Evolutionary conservation across 2,888 invertebrate genomes (phyloP).

Genomic region (Silvanus unidentatus): DNA sequence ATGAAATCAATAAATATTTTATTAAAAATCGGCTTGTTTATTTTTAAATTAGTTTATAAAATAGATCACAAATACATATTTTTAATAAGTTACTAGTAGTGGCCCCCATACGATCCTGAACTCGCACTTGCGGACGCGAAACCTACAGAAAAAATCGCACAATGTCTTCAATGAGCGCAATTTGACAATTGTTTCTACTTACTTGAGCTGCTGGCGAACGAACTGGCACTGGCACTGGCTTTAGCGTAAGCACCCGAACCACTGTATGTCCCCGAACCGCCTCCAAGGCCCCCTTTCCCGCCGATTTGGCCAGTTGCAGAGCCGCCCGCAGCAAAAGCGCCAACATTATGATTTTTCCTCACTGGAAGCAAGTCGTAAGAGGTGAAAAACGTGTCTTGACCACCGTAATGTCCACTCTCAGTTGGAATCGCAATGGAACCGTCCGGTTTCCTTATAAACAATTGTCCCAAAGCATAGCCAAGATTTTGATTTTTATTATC

Average conservation of each 20-base stretch:
- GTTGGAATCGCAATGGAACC: slow-evolving; percentile 1
- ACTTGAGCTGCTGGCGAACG: slow-evolving; percentile 10
- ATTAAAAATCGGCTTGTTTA: too few relatives aligned
- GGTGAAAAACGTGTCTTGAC: slow-evolving; percentile 1
- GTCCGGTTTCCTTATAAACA: slow-evolving; percentile 5
- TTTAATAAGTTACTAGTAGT: too few relatives aligned
- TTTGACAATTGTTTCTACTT: not conserved
- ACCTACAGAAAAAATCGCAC: not conserved
- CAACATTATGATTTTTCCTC: not conserved
- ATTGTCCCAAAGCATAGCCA: slow-evolving; percentile 8
- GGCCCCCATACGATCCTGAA: not conserved
- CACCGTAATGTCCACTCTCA: not conserved
- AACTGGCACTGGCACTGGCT: slow-evolving; percentile 2
- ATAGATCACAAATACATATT: too few relatives aligned
- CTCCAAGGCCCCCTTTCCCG: slow-evolving; percentile 5
- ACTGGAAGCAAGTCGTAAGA: not conserved
- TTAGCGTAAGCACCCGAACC: slow-evolving; percentile 7
- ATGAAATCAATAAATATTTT: too few relatives aligned
- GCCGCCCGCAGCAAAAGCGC: not conserved
- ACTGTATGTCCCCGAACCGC: slow-evolving; percentile 2
- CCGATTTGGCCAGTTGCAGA: slow-evolving; percentile 2
- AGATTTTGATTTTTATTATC: too few relatives aligned
- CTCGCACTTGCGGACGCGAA: not conserved
- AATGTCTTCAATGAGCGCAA: not conserved
- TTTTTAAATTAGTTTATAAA: too few relatives aligned